Conservation (phyloP, 2,888 invertebrate genomes). For the Pyrochroa serraticornis region DNA sequence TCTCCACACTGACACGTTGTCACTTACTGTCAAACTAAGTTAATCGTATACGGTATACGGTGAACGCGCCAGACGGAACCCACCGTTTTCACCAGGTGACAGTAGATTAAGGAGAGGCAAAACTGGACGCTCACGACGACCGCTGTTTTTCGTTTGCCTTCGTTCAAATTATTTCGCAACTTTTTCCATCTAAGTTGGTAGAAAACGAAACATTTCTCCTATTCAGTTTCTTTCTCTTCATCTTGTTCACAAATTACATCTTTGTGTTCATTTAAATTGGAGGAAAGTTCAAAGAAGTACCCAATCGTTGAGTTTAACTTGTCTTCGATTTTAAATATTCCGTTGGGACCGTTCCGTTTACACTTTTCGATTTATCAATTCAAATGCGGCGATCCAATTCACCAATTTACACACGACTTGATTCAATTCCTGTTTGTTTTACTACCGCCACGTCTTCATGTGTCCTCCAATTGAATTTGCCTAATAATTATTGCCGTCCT, state of each 20-base stretch:
- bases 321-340: constrained; percentile 9
- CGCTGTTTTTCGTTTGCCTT: constrained; percentile 20
- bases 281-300: constrained; percentile 11
- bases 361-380: neutral
- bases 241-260: constrained; percentile 32
- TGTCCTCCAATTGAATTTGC: neutral
- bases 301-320: constrained; percentile 11
- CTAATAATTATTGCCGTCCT: too few species aligned
- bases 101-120: constrained; percentile 26
- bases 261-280: constrained; percentile 21
- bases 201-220: constrained; percentile 30
- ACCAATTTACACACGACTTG: constrained; percentile 17
- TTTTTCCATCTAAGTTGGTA: constrained; percentile 51
- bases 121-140: constrained; percentile 13
- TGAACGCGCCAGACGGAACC: constrained; percentile 8
- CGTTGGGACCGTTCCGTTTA: neutral
- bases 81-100: constrained; percentile 25
- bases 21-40: constrained; percentile 30
- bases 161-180: constrained; percentile 44
- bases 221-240: constrained; percentile 32
- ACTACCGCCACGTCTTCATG: neutral
- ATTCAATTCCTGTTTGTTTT: neutral
- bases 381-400: neutral
- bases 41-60: constrained; percentile 28
- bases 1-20: constrained; percentile 27